Evolutionary conservation across 2,888 invertebrate species (phyloP).

Genomic region (Eledone cirrhosa): DNA sequence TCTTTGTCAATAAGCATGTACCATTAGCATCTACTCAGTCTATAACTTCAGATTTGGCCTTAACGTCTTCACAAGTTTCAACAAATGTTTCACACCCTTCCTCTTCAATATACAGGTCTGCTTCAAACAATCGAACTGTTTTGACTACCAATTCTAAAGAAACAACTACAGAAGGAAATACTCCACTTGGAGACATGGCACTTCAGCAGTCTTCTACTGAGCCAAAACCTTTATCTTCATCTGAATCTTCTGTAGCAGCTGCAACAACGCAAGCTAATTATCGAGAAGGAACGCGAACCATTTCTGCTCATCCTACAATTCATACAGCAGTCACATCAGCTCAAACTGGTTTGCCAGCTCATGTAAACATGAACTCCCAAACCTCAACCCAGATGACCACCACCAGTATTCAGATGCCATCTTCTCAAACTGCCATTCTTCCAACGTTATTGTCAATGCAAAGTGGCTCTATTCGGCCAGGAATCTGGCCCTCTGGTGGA

Average conservation of each 20-base stretch:
- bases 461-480: not conserved
- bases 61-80: slow-evolving; percentile 16
- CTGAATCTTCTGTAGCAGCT: not conserved
- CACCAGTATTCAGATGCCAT: slow-evolving; percentile 25
- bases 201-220: not conserved
- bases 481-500: slow-evolving; percentile 22
- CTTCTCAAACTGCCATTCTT: slow-evolving; percentile 26
- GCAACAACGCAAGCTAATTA: not conserved
- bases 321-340: slow-evolving; percentile 4
- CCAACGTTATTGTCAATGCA: slow-evolving; percentile 25
- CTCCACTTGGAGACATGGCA: slow-evolving; percentile 1
- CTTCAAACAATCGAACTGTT: slow-evolving; percentile 16
- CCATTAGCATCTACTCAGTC: slow-evolving; percentile 2
- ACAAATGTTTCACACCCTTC: not conserved
- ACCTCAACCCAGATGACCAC: slow-evolving; percentile 17
- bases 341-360: not conserved
- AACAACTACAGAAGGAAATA: not conserved
- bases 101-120: slow-evolving; percentile 10
- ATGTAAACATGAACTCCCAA: slow-evolving; percentile 11
- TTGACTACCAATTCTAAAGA: slow-evolving; percentile 18
- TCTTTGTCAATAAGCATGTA: not conserved
- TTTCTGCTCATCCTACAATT: slow-evolving; percentile 1
- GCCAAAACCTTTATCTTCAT: not conserved
- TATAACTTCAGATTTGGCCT: slow-evolving; percentile 22
- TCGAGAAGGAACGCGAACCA: not conserved